Evolutionary conservation across 1,140 invertebrate species (phyloP), one percentile per base, ranked within the genome.

Genomic region (Ylistrum balloti): DNA sequence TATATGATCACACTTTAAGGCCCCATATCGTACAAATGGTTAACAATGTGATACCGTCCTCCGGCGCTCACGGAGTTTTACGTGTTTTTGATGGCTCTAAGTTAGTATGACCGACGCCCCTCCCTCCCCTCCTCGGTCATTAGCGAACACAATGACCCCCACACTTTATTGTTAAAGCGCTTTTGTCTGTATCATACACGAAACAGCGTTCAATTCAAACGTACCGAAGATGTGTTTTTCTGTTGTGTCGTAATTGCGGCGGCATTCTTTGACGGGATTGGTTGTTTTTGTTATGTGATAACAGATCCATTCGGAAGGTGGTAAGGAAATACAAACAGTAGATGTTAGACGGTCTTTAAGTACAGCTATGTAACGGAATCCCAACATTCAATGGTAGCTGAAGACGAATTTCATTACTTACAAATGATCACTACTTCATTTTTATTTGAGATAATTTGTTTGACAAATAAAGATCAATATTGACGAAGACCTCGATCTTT

Each of bases 41-140:
- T 74, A 28, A 74, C n/a, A 74, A 9, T 74, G 56, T 74, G 1
- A 74, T 17, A 74, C 56, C n/a, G n/a, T 74, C 5, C n/a, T 22
- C 56, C 56, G 56, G 56, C 56, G 56, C 22, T 74, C 5, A 28
- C 56, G 56, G 56, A 22, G 9, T 74, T 74, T 74, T 74, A 74
- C 56, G n/a, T 74, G 22, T 74, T 74, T 74, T 74, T 74, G 56
- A 74, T 74, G 56, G 56, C 17, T 74, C 17, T 28, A 74, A 28
- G 22, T 74, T 74, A 74, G 56, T 74, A 74, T 74, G 56, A 74
- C 56, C 56, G 56, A 28, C 56, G 56, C 56, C 22, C 56, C 56
- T 28, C n/a, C n/a, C 11, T 74, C 56, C 22, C 56, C 56, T 28
- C 56, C 56, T 17, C 56, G 1, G 56, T 74, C 56, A 74, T 74